Evolutionary conservation across 2,797 vertebrate species (phyloP).

Genomic region (Sphenodon punctatus): DNA sequence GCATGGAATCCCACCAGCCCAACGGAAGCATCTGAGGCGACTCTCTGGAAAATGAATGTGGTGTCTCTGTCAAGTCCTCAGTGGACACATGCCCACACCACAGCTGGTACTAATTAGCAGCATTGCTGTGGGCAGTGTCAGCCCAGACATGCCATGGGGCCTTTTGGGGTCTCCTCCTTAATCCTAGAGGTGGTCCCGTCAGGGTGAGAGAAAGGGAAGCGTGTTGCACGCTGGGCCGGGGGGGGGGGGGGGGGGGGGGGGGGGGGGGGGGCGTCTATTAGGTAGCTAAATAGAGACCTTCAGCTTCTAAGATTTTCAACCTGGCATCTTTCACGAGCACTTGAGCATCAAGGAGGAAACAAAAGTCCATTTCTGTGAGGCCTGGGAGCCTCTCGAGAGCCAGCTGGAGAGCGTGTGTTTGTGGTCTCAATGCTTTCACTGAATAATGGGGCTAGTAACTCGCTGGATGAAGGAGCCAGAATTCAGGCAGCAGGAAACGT

Average conservation of each 20-base stretch:
- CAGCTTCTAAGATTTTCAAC: neutral
- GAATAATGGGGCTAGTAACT: neutral
- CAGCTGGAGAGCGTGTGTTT: neutral
- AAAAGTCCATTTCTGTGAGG: neutral
- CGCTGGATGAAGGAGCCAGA: neutral
- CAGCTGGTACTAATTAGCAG: neutral
- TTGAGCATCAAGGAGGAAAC: neutral
- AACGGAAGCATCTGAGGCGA: neutral
- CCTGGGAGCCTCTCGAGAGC: neutral
- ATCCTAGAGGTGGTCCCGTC: accelerated
- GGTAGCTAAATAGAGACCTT: neutral
- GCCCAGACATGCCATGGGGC: accelerated
- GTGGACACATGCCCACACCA: accelerated
- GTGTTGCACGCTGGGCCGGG: too few species aligned
- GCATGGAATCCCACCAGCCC: neutral
- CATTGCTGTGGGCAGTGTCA: accelerated
- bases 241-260: too few species aligned
- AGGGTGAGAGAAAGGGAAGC: accelerated
- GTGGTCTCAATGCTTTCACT: constrained; percentile 6
- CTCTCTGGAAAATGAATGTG: neutral
- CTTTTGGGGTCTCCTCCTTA: too few species aligned
- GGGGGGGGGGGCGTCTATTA: neutral
- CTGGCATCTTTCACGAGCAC: neutral
- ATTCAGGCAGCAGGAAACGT: neutral
- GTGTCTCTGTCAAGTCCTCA: accelerated